Evolutionary conservation across 2,113 vertebrate species (phyloP).

Genomic region (Lycocorax pyrrhopterus): DNA sequence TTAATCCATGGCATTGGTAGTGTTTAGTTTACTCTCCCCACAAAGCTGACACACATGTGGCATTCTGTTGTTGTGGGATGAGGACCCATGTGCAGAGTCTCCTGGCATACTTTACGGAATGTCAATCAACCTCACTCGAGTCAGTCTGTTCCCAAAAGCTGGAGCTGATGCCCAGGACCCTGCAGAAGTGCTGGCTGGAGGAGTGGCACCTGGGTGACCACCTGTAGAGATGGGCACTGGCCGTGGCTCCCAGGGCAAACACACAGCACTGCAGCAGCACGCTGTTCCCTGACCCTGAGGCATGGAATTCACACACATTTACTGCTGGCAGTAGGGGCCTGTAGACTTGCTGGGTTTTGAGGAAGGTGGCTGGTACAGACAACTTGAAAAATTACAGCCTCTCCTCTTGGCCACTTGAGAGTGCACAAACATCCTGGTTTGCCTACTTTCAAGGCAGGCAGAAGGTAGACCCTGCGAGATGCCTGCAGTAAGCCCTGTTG

Average conservation of each 20-base stretch:
- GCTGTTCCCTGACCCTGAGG: not conserved
- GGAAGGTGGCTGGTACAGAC: not conserved
- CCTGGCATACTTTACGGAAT: not conserved
- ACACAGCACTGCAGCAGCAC: not conserved
- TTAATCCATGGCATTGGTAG: not conserved
- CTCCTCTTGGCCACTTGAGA: not conserved
- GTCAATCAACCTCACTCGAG: not conserved
- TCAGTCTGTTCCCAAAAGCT: not conserved
- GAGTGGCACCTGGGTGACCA: not conserved
- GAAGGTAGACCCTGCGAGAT: not conserved
- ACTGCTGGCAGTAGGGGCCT: not conserved
- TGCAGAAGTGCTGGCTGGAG: not conserved
- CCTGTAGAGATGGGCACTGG: not conserved
- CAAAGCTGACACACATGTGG: not conserved
- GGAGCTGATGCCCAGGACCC: not conserved
- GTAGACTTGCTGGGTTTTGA: not conserved
- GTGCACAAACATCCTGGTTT: not conserved
- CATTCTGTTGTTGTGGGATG: not conserved
- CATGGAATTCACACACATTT: not conserved
- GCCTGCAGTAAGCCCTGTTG: not conserved
- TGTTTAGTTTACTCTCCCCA: not conserved
- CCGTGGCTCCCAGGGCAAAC: fast-evolving
- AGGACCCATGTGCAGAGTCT: not conserved
- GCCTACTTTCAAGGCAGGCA: not conserved
- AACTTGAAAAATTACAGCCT: not conserved